Evolutionary conservation across 1,140 invertebrate genomes (phyloP), one percentile per base, ranked within the genome.

Genomic region (Pseudomyrmex dendroicus): DNA sequence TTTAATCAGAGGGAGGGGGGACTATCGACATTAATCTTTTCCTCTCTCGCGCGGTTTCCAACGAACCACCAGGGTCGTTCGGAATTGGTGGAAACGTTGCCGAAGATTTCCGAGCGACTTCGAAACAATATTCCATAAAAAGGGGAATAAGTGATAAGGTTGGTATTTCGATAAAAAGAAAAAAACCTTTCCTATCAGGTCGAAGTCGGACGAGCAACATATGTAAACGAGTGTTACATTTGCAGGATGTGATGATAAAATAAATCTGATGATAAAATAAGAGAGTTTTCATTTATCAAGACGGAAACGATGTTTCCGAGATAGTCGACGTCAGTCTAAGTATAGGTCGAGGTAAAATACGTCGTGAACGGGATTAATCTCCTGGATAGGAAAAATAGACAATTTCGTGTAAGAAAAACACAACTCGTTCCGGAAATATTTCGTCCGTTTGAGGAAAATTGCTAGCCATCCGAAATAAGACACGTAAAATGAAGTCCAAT

Each of bases 1-100:
- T 88, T 88, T 88, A 92, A 91, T 92, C 90, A 74, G 83, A 85
- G 68, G 48, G 48, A 74, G 83, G 77, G 68, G 48, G 48, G 64
- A 10, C 77, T 48, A 82, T 88, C 72, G 54, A 63, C 86, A 85
- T 85, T 56, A 74, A 85, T 87, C 86, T 88, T 72, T 35, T 78
- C 73, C 67, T 72, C 48, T 72, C 12, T 25, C 82, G 68, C 50
- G 17, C 61, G 44, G 66, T 82, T 83, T 76, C 85, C 67, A 83
- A 17, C 46, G 52, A 87, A 82, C 1, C 35, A 66, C 15, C 54
- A 52, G 80, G 76, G 63, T 83, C 86, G 74, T 50, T 84, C 22
- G 85, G 80, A 86, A 78, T 80, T 52, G 52, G 46, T 46, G 64
- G 64, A 50, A 66, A 70, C 57, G 64, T 70, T 70, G 44, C 44